Conservation (phyloP, 2,113 vertebrate genomes). For the Uropsilus gracilis region DNA sequence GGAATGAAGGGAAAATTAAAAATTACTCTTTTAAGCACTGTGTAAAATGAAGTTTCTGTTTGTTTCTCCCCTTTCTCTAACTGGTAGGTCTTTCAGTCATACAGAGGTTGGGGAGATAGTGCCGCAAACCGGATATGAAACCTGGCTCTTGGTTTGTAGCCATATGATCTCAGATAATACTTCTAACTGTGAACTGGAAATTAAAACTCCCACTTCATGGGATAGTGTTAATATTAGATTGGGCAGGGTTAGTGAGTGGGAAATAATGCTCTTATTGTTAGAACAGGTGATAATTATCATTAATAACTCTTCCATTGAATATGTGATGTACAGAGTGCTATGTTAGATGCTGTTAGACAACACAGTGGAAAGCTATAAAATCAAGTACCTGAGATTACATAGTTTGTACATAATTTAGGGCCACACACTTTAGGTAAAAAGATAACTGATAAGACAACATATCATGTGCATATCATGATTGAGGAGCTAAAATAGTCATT, state of each 20-base stretch:
- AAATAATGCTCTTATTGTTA: not conserved
- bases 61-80: not conserved
- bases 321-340: not conserved
- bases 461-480: no score
- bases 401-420: not conserved
- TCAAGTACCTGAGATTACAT: not conserved
- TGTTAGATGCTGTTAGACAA: not conserved
- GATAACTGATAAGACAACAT: not conserved
- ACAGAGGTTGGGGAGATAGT: not conserved
- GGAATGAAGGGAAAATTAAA: not conserved
- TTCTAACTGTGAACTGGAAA: not conserved
- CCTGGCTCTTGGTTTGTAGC: not conserved
- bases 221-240: not conserved
- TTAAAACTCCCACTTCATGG: not conserved
- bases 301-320: not conserved
- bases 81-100: accelerated
- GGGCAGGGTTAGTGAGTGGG: not conserved
- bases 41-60: not conserved
- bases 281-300: not conserved
- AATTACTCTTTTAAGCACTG: not conserved
- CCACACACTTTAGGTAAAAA: not conserved
- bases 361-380: not conserved
- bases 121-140: no score
- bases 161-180: not conserved
- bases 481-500: not conserved